phyloP scores from a whole-genome alignment of 2,888 invertebrate species.

The Patella pellucida region DNA sequence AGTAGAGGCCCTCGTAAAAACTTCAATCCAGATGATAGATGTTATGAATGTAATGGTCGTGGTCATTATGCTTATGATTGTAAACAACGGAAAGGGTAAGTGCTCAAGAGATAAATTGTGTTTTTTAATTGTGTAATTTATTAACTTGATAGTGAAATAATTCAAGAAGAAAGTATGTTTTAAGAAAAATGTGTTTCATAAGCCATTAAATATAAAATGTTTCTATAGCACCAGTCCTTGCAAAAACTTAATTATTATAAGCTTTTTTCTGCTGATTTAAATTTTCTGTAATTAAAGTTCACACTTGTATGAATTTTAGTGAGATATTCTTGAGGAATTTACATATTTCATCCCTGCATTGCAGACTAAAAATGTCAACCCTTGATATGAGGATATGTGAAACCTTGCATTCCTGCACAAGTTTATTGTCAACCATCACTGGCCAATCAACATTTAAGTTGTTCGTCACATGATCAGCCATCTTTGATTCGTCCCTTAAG shows the following conservation, averaged over 20 bases:
- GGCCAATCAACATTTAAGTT: conserved; percentile 13
- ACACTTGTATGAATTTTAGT: neutral
- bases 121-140: no score
- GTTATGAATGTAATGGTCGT: conserved; percentile 93
- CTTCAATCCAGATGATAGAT: conserved; percentile 90
- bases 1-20: conserved; percentile 72
- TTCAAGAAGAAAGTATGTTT: no score
- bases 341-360: conserved; percentile 17
- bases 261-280: neutral
- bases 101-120: conserved; percentile 26
- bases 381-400: conserved; percentile 14
- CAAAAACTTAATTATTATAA: neutral
- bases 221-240: neutral
- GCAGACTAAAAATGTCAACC: conserved; percentile 17
- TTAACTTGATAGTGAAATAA: no score
- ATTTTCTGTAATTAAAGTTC: neutral
- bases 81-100: conserved; percentile 47
- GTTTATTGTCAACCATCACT: conserved; percentile 17
- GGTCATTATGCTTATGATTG: conserved; percentile 96
- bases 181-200: no score
- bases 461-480: conserved; percentile 5
- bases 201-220: no score
- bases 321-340: no score
- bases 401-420: conserved; percentile 15
- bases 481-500: neutral